Percentiles rank a stretch among this genome's conserved stretches.
These are phyloP conservation scores for Pseudochirops corinnae DNA, from an alignment of 2,797 vertebrate species.

Conservation along the genomic window DNA sequence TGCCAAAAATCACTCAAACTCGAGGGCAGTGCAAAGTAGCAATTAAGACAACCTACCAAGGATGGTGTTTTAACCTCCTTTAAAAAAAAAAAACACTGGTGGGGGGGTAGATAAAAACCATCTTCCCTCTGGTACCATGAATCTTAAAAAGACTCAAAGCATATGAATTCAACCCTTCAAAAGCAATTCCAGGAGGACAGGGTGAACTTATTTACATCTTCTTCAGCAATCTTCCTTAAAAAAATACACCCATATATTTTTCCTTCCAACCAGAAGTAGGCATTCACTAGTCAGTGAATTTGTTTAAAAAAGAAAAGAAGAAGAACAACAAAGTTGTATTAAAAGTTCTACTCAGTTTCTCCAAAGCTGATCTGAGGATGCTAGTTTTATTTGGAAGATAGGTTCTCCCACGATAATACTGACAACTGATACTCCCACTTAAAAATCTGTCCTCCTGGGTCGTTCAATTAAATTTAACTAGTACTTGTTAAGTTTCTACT, in stretches of 20 bases:
- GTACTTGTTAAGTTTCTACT: not conserved
- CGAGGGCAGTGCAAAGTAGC: conserved; percentile 82
- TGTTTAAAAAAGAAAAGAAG: not conserved
- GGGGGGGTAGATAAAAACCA: conserved; percentile 36
- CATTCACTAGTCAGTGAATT: not conserved
- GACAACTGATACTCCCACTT: conserved; percentile 19
- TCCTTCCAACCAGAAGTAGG: not conserved
- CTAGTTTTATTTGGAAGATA: conserved; percentile 25
- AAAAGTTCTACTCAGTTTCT: conserved; percentile 39
- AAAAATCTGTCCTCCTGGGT: not conserved
- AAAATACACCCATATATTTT: conserved; percentile 45
- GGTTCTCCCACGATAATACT: not conserved
- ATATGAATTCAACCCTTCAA: conserved; percentile 67
- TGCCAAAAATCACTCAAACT: conserved; percentile 86
- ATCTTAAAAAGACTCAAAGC: conserved; percentile 59
- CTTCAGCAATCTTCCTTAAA: conserved; percentile 54
- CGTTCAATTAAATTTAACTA: not conserved
- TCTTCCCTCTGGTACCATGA: conserved; percentile 70
- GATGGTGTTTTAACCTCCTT: conserved; percentile 72
- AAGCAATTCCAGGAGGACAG: conserved; percentile 31
- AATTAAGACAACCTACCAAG: conserved; percentile 87
- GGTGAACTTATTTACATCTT: not conserved
- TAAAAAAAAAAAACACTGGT: conserved; percentile 21
- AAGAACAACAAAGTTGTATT: not conserved
- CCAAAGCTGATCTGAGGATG: conserved; percentile 40